A percentile compares a stretch with the other conserved stretches of the same genome.
Evolutionary conservation across 2,797 vertebrate genomes (phyloP).

Genomic region (Pelochelys cantorii): DNA sequence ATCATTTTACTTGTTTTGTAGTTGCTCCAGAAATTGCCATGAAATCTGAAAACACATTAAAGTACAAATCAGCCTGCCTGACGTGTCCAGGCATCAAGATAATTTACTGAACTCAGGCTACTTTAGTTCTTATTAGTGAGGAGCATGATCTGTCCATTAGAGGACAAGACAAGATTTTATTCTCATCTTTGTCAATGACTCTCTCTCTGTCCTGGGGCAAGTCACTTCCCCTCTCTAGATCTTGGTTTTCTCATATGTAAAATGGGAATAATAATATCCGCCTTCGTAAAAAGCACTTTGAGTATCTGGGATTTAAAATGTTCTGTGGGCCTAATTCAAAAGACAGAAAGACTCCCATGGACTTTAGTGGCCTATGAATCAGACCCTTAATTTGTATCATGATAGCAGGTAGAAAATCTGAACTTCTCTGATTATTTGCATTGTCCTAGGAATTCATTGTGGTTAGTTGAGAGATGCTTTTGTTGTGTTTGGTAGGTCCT

Average conservation of each 20-base stretch:
- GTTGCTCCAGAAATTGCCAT: background rate
- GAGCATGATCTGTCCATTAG: background rate
- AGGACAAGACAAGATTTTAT: background rate
- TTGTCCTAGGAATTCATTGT: background rate
- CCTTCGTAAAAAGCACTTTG: background rate
- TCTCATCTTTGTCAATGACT: background rate
- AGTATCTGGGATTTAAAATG: background rate
- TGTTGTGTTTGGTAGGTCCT: background rate
- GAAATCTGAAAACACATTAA: background rate
- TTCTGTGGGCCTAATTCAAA: background rate
- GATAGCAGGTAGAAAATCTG: background rate
- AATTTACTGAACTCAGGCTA: background rate
- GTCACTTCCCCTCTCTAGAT: background rate
- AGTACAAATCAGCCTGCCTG: background rate
- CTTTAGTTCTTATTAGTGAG: background rate
- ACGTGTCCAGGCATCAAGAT: background rate
- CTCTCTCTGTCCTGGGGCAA: background rate
- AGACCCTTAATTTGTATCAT: background rate
- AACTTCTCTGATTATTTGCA: background rate
- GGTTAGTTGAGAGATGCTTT: background rate
- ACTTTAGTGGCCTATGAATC: accelerated
- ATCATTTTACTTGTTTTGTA: background rate
- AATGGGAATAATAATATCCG: background rate
- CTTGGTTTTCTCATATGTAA: background rate
- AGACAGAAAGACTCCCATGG: background rate